Conservation (phyloP, 2,113 vertebrate species). For the Serilophus lunatus region DNA sequence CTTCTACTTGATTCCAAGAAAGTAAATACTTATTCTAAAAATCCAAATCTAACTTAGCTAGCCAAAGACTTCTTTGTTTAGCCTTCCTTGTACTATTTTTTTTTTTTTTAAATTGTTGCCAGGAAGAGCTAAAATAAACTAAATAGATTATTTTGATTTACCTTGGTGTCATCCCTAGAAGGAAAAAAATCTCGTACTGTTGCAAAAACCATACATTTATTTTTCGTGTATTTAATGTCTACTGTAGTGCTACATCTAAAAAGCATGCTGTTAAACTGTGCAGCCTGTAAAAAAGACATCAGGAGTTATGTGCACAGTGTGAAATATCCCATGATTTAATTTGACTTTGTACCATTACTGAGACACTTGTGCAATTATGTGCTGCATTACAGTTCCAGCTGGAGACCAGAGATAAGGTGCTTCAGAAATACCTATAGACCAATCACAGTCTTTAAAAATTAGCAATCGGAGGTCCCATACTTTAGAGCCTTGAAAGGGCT, state of each 20-base stretch:
- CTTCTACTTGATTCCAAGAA: neutral
- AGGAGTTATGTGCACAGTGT: neutral
- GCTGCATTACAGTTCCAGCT: conserved; percentile 4
- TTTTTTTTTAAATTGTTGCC: neutral
- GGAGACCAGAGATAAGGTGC: neutral
- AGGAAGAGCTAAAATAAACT: neutral
- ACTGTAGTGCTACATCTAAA: neutral
- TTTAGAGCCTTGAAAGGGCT: neutral
- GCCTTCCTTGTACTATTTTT: neutral
- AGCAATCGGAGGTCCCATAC: neutral
- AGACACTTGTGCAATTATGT: conserved; percentile 14
- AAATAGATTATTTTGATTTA: neutral
- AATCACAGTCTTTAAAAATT: neutral
- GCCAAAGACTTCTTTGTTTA: neutral
- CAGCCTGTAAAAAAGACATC: neutral
- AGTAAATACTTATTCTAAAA: neutral
- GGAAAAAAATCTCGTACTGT: neutral
- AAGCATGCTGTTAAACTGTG: neutral
- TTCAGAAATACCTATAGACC: neutral
- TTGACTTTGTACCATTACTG: conserved; percentile 37
- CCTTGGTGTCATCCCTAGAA: neutral
- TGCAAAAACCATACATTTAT: neutral
- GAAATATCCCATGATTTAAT: conserved; percentile 29
- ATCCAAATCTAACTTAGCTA: neutral
- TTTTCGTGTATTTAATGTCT: conserved; percentile 9